Evolutionary conservation across 2,797 vertebrate genomes (phyloP), one percentile per base, ranked within the genome.

Genomic region (Gobio occitaniae): DNA sequence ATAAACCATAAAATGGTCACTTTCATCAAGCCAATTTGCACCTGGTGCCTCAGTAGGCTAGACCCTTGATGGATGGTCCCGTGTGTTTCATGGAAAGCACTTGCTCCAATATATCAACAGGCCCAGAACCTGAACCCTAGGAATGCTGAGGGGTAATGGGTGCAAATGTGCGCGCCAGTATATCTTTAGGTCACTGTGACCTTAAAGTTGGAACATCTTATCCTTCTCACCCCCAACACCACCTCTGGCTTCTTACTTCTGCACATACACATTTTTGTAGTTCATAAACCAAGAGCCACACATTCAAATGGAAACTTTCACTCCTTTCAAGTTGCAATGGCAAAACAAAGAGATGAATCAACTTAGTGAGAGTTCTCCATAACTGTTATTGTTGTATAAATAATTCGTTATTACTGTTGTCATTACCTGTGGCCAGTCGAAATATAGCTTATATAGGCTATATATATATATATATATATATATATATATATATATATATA

Each of bases 121-220:
- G 11, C 32, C 68, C 8, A 88, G 75, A 87, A 91, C 88, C 74
- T 86, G 81, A 90, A 80, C 86, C 83, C 76, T 15, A 68, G 86
- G 86, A 90, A 92, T 89, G 85, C 70, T 63, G 71, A 76, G 90
- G 59, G 84, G 89, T 88, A 82, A 32, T 75, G 84, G 90, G 77
- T 74, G 87, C 74, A 59, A 47, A 76, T 63, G 76, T 61, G 79
- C 25, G 10, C 50, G 25, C 6, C 11, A 29, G 71, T 63, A 13
- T 84, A 61, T 68, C 38, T 75, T 32, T 82, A 78, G 84, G 85
- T 59, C 44, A 86, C 66, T 32, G 70, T 56, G 70, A 86, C 79
- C 70, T 41, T 15, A 29, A 25, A 77, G 72, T 66, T 76, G 80
- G 83, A 89, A 89, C 88, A 88, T 83, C 84, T n/a, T 79, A 85